Percentiles rank a stretch among this genome's conserved stretches.
These are phyloP conservation scores for Stenurella melanura DNA, from an alignment of 2,888 invertebrate genomes.

Conservation along the genomic window DNA sequence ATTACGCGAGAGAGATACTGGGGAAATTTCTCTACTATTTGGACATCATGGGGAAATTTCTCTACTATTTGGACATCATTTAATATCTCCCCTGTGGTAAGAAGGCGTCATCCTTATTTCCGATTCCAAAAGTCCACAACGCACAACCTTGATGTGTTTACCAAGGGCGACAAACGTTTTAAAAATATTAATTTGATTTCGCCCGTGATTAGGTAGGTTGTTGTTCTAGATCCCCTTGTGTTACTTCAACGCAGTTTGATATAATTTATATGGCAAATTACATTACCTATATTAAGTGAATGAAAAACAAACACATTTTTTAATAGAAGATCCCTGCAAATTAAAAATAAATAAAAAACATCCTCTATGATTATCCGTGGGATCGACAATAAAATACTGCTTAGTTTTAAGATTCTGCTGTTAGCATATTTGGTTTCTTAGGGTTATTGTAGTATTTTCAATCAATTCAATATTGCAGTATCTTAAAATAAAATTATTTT, in stretches of 20 bases:
- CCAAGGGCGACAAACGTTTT: not conserved
- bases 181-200: not conserved
- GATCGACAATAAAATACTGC: too few relatives aligned
- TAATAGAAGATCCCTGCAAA: not conserved
- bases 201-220: not conserved
- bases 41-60: too few relatives aligned
- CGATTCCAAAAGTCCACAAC: not conserved
- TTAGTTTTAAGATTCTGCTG: too few relatives aligned
- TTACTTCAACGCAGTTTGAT: not conserved
- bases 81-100: not conserved
- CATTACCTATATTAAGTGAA: not conserved
- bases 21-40: too few relatives aligned
- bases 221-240: not conserved
- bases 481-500: too few relatives aligned
- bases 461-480: too few relatives aligned
- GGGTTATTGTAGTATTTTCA: too few relatives aligned
- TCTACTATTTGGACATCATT: too few relatives aligned
- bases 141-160: not conserved
- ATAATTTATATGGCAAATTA: constrained; percentile 5
- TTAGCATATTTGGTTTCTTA: too few relatives aligned
- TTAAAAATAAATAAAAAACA: not conserved
- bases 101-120: not conserved
- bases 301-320: constrained; percentile 4
- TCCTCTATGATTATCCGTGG: not conserved
- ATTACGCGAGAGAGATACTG: too few relatives aligned